Evolutionary conservation across 2,797 vertebrate species (phyloP).

Genomic region (Enteromius radiatus): DNA sequence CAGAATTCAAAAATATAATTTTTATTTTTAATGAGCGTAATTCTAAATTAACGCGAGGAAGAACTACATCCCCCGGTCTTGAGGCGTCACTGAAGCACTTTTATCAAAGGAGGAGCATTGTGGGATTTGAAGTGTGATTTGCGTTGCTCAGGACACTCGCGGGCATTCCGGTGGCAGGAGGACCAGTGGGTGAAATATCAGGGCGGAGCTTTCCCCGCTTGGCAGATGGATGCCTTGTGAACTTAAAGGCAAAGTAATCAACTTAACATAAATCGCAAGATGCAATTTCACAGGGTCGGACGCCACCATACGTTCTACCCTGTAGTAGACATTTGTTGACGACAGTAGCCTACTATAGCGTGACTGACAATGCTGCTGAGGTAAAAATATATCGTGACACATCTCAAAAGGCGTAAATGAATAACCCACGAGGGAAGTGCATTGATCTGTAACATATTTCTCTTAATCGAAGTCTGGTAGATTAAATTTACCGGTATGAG

Average conservation of each 20-base stretch:
- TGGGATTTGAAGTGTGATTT: slow-evolving; percentile 69
- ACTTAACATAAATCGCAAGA: slow-evolving; percentile 65
- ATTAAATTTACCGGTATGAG: slow-evolving; percentile 34
- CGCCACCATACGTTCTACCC: slow-evolving; percentile 57
- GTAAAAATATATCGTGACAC: slow-evolving; percentile 29
- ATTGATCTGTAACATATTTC: slow-evolving; percentile 46
- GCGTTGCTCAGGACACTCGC: slow-evolving; percentile 62
- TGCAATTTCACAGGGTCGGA: slow-evolving; percentile 55
- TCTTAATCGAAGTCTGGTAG: slow-evolving; percentile 40
- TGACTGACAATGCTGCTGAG: slow-evolving; percentile 10
- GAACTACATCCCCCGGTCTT: slow-evolving; percentile 66
- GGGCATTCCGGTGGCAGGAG: slow-evolving; percentile 65
- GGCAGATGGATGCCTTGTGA: slow-evolving; percentile 66
- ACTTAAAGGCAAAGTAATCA: slow-evolving; percentile 73
- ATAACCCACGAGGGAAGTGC: slow-evolving; percentile 40
- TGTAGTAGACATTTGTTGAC: slow-evolving; percentile 38
- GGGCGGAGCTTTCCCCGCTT: slow-evolving; percentile 65
- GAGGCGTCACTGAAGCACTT: slow-evolving; percentile 38
- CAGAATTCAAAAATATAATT: not conserved
- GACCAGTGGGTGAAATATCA: slow-evolving; percentile 66
- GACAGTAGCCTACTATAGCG: slow-evolving; percentile 12
- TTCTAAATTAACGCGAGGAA: slow-evolving; percentile 44
- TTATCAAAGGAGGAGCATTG: slow-evolving; percentile 63
- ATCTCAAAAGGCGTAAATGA: slow-evolving; percentile 25
- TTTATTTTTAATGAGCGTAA: slow-evolving; percentile 14